Evolutionary conservation across 1,140 invertebrate genomes (phyloP).

Genomic region (Danaus melanippus): DNA sequence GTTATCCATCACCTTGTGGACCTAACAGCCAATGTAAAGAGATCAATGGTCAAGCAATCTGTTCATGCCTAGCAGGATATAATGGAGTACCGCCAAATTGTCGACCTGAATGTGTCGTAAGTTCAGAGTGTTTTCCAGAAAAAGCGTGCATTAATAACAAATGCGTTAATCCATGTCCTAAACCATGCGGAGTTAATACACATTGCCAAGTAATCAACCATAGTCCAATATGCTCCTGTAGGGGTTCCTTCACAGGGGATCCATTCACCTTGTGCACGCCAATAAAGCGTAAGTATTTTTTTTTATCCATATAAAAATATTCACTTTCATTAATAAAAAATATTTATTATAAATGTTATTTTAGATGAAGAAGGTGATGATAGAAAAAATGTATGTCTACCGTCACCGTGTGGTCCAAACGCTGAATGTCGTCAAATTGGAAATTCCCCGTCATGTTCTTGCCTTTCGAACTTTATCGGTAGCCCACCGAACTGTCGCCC

Average conservation of each 20-base stretch:
- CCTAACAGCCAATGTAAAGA: constrained; percentile 77
- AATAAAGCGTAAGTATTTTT: constrained; percentile 68
- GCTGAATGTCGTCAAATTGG: constrained; percentile 77
- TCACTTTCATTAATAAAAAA: constrained; percentile 33
- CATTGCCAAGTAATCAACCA: constrained; percentile 79
- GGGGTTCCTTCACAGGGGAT: constrained; percentile 75
- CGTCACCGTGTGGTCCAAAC: constrained; percentile 80
- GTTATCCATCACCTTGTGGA: constrained; percentile 77
- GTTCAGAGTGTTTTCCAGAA: constrained; percentile 75
- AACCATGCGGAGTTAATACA: constrained; percentile 75
- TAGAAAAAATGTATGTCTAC: constrained; percentile 74
- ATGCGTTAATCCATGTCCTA: constrained; percentile 76
- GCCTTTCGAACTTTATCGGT: constrained; percentile 76
- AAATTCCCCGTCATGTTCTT: constrained; percentile 76
- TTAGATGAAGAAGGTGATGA: constrained; percentile 42
- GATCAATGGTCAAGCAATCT: constrained; percentile 72
- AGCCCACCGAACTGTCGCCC: constrained; percentile 80
- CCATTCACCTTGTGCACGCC: constrained; percentile 76
- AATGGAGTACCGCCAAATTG: constrained; percentile 74
- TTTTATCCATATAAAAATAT: constrained; percentile 5
- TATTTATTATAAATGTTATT: constrained; percentile 66
- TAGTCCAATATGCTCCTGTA: constrained; percentile 78
- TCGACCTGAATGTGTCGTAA: constrained; percentile 75
- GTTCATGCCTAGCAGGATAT: constrained; percentile 76
- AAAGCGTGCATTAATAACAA: constrained; percentile 76